Evolutionary conservation across 2,797 vertebrate genomes (phyloP).

Genomic region (Gila robusta): DNA sequence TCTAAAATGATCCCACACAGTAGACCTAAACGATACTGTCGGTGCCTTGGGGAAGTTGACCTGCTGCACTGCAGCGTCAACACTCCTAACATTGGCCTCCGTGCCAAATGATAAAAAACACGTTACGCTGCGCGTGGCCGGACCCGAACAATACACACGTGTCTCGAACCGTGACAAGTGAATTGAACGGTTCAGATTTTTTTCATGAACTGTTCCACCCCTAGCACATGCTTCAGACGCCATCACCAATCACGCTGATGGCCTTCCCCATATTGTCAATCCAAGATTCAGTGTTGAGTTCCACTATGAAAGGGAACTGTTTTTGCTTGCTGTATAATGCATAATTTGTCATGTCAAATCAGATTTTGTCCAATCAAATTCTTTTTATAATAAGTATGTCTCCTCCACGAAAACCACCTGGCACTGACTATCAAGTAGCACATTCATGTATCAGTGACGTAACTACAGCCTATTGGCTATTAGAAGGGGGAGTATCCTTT

Average conservation of each 20-base stretch:
- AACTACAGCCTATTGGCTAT: background rate
- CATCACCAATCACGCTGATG: background rate
- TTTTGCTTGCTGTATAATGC: background rate
- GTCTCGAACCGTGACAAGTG: too few species aligned
- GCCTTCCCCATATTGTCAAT: background rate
- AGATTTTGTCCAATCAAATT: too few species aligned
- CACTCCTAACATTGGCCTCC: too few species aligned
- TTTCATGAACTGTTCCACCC: too few species aligned
- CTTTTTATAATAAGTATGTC: background rate
- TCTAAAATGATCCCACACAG: background rate
- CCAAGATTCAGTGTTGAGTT: background rate
- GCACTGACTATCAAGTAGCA: background rate
- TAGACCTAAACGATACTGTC: too few species aligned
- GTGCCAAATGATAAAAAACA: too few species aligned
- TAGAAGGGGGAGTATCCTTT: background rate
- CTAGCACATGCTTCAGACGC: background rate
- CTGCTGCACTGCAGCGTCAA: too few species aligned
- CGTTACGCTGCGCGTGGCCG: too few species aligned
- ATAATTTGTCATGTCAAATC: too few species aligned
- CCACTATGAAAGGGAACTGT: background rate
- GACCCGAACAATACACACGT: too few species aligned
- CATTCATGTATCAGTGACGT: background rate
- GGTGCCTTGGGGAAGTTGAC: too few species aligned
- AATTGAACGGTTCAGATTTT: too few species aligned
- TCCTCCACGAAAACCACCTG: background rate